phyloP scores from a whole-genome alignment of 2,113 vertebrate species.

The Camelus dromedarius region DNA sequence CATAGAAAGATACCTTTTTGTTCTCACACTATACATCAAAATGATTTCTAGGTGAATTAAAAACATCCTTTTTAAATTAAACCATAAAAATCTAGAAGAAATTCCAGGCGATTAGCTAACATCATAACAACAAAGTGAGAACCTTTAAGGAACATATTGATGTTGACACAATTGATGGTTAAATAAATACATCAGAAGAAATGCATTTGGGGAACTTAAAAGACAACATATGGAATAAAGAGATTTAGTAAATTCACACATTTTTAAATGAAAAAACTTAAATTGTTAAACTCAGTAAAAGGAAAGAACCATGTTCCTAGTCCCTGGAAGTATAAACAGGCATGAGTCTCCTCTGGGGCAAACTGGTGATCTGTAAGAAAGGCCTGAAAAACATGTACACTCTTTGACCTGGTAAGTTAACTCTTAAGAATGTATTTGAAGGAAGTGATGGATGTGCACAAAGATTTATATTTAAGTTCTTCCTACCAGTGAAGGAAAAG shows the following conservation, averaged over 20 bases:
- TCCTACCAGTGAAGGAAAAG: background rate
- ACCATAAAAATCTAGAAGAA: slow-evolving; percentile 26
- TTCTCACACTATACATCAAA: background rate
- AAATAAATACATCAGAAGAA: background rate
- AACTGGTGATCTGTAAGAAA: background rate
- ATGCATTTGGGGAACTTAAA: background rate
- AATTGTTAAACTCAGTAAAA: background rate
- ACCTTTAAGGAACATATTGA: background rate
- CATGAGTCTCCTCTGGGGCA: background rate
- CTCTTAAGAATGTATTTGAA: slow-evolving; percentile 33
- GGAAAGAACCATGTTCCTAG: background rate
- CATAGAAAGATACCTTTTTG: background rate
- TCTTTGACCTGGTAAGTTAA: slow-evolving; percentile 33
- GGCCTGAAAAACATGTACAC: background rate
- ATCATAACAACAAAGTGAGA: slow-evolving; percentile 4
- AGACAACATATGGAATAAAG: background rate
- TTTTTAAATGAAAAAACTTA: background rate
- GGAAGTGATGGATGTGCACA: background rate
- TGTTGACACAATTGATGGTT: background rate
- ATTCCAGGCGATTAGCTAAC: background rate
- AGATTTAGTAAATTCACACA: background rate
- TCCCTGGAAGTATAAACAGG: background rate
- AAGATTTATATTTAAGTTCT: slow-evolving; percentile 13
- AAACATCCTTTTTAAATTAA: slow-evolving; percentile 26
- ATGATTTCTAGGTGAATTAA: slow-evolving; percentile 27